Conservation (phyloP, 2,113 vertebrate genomes). For the Trinectes maculatus region DNA sequence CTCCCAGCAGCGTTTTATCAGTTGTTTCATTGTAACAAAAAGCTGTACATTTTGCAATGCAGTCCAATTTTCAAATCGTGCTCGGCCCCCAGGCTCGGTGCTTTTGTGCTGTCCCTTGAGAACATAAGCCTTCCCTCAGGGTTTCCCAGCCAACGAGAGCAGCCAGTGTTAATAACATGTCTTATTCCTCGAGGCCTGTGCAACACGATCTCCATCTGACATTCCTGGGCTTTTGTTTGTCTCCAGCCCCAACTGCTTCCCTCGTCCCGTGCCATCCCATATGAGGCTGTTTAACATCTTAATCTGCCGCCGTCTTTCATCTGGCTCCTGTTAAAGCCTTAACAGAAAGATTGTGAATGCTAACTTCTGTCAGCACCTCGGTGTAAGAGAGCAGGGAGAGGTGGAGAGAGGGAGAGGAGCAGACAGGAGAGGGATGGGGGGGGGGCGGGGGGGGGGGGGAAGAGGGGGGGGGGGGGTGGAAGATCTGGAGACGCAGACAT, state of each 20-base stretch:
- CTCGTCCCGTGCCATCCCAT: constrained; percentile 76
- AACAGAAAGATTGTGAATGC: constrained; percentile 80
- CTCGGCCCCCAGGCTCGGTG: constrained; percentile 11
- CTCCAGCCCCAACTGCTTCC: constrained; percentile 69
- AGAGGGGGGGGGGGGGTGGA: constrained; percentile 34
- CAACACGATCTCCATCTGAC: constrained; percentile 75
- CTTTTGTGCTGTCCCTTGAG: constrained; percentile 50
- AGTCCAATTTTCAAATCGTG: background rate
- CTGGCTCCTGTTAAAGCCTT: constrained; percentile 82
- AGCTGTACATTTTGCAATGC: background rate
- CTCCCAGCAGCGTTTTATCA: constrained; percentile 23
- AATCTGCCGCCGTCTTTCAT: constrained; percentile 84
- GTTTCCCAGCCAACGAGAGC: constrained; percentile 61
- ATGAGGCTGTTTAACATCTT: constrained; percentile 81
- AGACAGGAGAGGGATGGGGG: constrained; percentile 29
- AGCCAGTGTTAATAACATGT: constrained; percentile 73
- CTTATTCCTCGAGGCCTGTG: constrained; percentile 71
- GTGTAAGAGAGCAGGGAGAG: constrained; percentile 69
- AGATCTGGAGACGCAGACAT: constrained; percentile 24
- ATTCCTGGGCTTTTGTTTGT: constrained; percentile 79
- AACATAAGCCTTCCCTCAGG: constrained; percentile 60
- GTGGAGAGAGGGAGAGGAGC: constrained; percentile 40
- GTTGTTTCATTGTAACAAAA: constrained; percentile 6
- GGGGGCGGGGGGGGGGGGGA: constrained; percentile 23
- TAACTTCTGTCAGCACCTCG: constrained; percentile 81